phyloP scores from a whole-genome alignment of 1,140 invertebrate species.

The Gyrodactylus bullatarudis region DNA sequence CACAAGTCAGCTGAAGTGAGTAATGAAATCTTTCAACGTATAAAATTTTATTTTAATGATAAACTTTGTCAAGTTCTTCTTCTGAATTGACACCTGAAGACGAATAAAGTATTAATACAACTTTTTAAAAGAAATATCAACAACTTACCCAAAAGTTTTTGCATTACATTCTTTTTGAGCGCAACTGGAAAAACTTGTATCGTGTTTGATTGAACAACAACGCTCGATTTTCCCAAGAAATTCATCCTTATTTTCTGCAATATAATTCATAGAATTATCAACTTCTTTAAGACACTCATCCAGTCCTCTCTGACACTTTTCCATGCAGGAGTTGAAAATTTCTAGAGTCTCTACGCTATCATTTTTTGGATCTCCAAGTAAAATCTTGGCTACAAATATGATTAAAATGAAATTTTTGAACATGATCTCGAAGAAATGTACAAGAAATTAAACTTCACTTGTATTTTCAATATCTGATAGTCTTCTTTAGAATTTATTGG shows the following conservation, averaged over 20 bases:
- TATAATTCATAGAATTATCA: background rate
- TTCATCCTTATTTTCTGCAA: background rate
- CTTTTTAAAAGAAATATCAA: background rate
- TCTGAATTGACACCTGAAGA: background rate
- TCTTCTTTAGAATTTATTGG: no score
- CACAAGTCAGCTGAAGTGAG: background rate
- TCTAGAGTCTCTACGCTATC: background rate
- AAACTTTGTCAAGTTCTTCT: background rate
- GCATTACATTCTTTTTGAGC: background rate
- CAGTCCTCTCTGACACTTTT: background rate
- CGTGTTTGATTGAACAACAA: background rate
- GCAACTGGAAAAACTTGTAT: background rate
- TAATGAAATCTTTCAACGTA: background rate
- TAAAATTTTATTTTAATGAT: background rate
- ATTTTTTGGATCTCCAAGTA: no score
- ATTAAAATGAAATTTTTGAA: no score
- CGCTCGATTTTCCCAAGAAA: background rate
- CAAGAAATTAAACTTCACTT: no score
- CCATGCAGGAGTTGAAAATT: background rate
- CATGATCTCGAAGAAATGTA: no score
- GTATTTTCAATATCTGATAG: no score
- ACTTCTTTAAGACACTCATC: background rate
- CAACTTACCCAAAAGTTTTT: background rate
- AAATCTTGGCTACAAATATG: no score
- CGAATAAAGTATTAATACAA: background rate